phyloP scores from a whole-genome alignment of 2,113 vertebrate species.

The Irena cyanogastra region DNA sequence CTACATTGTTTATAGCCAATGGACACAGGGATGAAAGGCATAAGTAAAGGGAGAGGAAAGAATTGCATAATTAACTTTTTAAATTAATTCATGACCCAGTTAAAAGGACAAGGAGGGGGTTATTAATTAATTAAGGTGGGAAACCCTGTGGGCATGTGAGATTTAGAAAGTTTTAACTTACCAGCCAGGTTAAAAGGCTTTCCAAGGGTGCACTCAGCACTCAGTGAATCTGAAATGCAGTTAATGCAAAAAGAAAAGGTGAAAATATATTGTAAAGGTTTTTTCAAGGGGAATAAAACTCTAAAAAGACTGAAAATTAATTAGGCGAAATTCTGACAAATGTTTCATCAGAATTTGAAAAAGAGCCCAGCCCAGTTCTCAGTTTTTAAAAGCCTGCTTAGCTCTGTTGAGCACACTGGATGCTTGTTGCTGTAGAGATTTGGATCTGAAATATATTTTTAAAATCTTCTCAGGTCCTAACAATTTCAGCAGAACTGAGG shows the following conservation, averaged over 20 bases:
- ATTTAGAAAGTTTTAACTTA: slow-evolving; percentile 64
- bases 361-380: neutral
- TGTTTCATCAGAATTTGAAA: slow-evolving; percentile 6
- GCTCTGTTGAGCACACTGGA: neutral
- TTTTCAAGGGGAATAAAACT: slow-evolving; percentile 46
- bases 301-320: slow-evolving; percentile 46
- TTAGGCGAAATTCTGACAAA: slow-evolving; percentile 44
- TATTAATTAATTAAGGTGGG: slow-evolving; percentile 73
- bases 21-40: slow-evolving; percentile 54
- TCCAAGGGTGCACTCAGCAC: slow-evolving; percentile 21
- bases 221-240: slow-evolving; percentile 35
- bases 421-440: neutral
- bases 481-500: neutral
- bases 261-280: slow-evolving; percentile 46
- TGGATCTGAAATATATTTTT: neutral
- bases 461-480: neutral
- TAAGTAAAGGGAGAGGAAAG: slow-evolving; percentile 51
- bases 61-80: slow-evolving; percentile 70
- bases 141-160: slow-evolving; percentile 68
- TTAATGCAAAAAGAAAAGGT: slow-evolving; percentile 51
- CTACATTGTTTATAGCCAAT: slow-evolving; percentile 60
- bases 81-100: slow-evolving; percentile 75
- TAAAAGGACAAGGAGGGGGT: slow-evolving; percentile 70
- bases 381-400: neutral
- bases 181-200: slow-evolving; percentile 69